Base-by-base conservation (phyloP, 2,888 invertebrate genomes). In the Ectemnius lituratus region DNA sequence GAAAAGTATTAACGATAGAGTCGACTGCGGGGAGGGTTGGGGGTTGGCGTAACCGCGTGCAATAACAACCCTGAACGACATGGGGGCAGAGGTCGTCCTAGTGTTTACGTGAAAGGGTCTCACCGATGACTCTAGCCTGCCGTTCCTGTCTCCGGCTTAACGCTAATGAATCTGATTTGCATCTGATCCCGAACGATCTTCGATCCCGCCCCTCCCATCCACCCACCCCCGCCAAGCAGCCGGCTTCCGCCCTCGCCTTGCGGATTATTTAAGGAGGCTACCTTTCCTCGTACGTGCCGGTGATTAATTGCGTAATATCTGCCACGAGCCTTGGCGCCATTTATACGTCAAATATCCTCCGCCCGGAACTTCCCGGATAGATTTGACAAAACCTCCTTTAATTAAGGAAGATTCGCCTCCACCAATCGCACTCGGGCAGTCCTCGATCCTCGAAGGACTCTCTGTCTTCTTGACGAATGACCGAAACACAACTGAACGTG, bases 91-190 rank as follows among this genome's bases (percentile, higher is more conserved):
- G 81, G 69, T 81, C 75, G 78, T 75, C 75, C 73, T 73, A 70
- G 69, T 82, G 82, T 82, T 82, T 82, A 82, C 81, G 78, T 72
- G 66, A 70, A 76, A 74, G 79, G 81, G 79, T 75, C 65, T 16
- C 47, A 47, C 58, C 57, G 61, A 20, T 69, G 69, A 65, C 75
- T 73, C 71, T 67, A 37, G 68, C 73, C 71, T 65, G 68, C 66
- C 72, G 28, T 76, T 63, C 70, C 75, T 63, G 66, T 70, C 63
- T 62, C 52, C 52, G 84, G 87, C 87, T 88, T 85, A 87, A 82
- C 87, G 81, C 86, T 90, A 90, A 90, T 90, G 90, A 90, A 89
- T 89, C 88, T 88, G 86, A 90, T 90, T 90, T 90, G 88, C 90
- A 90, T 90, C 87, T 87, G 88, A 90, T 89, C 89, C 89, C 82